Evolutionary conservation across 2,797 vertebrate species (phyloP).

Genomic region (Podarcis lilfordi): DNA sequence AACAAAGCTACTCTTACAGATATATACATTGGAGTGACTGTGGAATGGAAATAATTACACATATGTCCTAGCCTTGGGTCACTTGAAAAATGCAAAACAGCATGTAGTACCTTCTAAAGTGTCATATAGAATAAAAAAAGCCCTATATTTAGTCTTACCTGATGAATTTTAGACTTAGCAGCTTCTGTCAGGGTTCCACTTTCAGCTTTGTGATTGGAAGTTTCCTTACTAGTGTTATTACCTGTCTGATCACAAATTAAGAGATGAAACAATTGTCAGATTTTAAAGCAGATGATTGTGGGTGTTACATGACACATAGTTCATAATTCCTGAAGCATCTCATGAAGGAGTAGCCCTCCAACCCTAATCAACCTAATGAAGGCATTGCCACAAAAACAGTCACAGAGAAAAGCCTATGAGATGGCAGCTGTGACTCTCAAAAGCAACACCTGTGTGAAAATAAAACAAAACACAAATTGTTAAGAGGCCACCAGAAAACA

Average conservation of each 20-base stretch:
- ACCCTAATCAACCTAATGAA: background rate
- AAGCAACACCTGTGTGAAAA: background rate
- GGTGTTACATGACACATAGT: background rate
- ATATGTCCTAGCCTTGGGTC: background rate
- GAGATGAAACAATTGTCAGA: slow-evolving; percentile 14
- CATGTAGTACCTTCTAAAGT: background rate
- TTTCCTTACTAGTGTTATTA: slow-evolving; percentile 87
- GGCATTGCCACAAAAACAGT: slow-evolving; percentile 1
- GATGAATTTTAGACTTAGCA: slow-evolving; percentile 96
- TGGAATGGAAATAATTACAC: background rate
- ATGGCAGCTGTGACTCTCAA: background rate
- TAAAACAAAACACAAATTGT: background rate
- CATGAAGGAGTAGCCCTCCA: background rate
- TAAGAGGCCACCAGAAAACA: background rate
- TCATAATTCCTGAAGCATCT: slow-evolving; percentile 7
- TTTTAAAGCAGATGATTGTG: slow-evolving; percentile 5
- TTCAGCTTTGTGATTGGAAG: slow-evolving; percentile 87
- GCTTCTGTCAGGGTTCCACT: slow-evolving; percentile 89
- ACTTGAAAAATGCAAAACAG: background rate
- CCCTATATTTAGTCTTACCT: slow-evolving; percentile 76
- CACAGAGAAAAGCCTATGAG: slow-evolving; percentile 13
- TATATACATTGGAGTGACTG: background rate
- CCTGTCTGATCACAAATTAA: slow-evolving; percentile 75
- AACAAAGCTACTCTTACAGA: background rate
- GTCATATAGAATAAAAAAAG: background rate